Evolutionary conservation across 2,797 vertebrate species (phyloP).

Genomic region (Menidia menidia): DNA sequence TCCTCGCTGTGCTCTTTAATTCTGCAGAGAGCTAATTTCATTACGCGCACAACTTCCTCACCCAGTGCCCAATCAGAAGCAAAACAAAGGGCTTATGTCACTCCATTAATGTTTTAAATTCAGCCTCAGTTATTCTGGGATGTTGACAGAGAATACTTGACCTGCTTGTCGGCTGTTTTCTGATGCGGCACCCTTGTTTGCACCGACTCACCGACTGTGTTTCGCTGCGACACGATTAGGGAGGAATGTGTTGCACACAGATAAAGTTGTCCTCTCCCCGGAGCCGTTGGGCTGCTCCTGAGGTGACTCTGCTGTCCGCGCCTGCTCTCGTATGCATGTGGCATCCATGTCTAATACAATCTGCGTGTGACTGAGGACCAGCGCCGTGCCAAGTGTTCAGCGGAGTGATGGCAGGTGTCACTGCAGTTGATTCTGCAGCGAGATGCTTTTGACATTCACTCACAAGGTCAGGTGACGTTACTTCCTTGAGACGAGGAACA

Average conservation of each 20-base stretch:
- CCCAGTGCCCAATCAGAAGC: constrained; percentile 30
- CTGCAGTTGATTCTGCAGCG: constrained; percentile 46
- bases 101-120: constrained; percentile 57
- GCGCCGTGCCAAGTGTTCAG: constrained; percentile 47
- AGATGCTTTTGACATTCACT: constrained; percentile 45
- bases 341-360: constrained; percentile 61
- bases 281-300: constrained; percentile 41
- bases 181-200: constrained; percentile 45
- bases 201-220: constrained; percentile 49
- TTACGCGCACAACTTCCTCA: constrained; percentile 37
- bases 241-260: constrained; percentile 69
- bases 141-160: constrained; percentile 37
- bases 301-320: constrained; percentile 45
- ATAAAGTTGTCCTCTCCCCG: constrained; percentile 61
- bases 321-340: constrained; percentile 51
- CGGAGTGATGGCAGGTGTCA: constrained; percentile 59
- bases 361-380: constrained; percentile 55
- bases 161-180: constrained; percentile 42
- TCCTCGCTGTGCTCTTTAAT: constrained; percentile 35
- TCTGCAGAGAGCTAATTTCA: constrained; percentile 58
- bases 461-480: constrained; percentile 48
- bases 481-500: constrained; percentile 11
- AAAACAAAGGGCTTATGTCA: constrained; percentile 54
- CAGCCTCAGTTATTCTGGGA: constrained; percentile 51
- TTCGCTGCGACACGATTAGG: constrained; percentile 65